Base-by-base conservation (phyloP, 2,113 vertebrate genomes). In the Poeciliopsis occidentalis region DNA sequence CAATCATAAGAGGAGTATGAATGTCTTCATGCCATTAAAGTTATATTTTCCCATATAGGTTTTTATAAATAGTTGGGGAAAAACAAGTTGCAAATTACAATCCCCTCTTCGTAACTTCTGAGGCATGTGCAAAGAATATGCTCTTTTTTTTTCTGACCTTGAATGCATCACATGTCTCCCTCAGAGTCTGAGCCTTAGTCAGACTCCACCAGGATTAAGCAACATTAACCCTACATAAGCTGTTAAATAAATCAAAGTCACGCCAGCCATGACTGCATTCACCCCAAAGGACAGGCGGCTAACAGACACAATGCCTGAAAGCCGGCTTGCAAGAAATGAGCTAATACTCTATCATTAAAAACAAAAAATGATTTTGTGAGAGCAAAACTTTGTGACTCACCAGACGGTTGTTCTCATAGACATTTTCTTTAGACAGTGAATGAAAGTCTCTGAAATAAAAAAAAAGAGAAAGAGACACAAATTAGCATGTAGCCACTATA, bases 351-450 rank as follows among this genome's bases (percentile, higher is more conserved):
- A 31, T 12, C 2, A 69, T 69, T 29, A 4, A 34, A 47, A 19
- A 57, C 24, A 39, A 26, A 37, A 41, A 15, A 29, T 15, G 12
- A 17, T 26, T 17, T 67, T n/a, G 44, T 17, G 12, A 69, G 44
- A 27, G 51, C 67, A 22, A 41, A 69, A 60, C 71, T 0, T 66
- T 47, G 44, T 47, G 88, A 97, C 98, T 97, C 86, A 99, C 98
- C 96, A 99, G 92, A 22, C 85, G 94, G 92, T 99, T 99, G 93
- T 99, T 99, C 87, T 98, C 96, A 3, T 96, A 98, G 78, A 99
- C 92, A 26, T 99, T 96, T 85, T 99, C 97, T 93, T 98, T 98
- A 74, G 96, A 98, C 76, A 99, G 96, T 0, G 95, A 96, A 81
- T 95, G 93, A 83, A 98, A 98, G 84, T 99, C 95, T 94, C 98